These are phyloP conservation scores for Mastomys natalensis DNA, from an alignment of 2,113 vertebrate genomes.

Conservation along the genomic window DNA sequence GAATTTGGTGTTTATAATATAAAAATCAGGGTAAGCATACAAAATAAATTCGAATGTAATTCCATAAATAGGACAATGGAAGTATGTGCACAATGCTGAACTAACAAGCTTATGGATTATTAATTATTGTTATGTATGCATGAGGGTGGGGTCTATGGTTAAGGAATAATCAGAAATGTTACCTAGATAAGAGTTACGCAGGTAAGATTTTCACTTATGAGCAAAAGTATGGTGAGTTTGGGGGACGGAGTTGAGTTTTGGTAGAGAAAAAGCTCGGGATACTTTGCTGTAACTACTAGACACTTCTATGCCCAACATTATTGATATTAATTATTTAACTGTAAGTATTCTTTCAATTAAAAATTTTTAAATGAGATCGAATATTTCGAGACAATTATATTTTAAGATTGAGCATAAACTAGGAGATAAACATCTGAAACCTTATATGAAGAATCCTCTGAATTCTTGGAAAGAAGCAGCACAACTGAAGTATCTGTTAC, in stretches of 20 bases:
- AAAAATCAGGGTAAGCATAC: background rate
- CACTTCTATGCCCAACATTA: background rate
- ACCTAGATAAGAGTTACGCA: background rate
- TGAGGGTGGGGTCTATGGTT: background rate
- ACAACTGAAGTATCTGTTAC: background rate
- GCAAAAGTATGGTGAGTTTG: background rate
- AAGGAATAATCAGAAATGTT: background rate
- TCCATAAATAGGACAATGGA: background rate
- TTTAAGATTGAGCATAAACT: constrained; percentile 7
- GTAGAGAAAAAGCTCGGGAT: background rate
- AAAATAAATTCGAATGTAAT: constrained; percentile 6
- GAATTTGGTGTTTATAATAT: background rate
- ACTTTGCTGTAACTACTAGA: background rate
- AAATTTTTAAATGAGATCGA: background rate
- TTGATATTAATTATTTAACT: background rate
- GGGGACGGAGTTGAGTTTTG: background rate
- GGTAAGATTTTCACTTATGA: background rate
- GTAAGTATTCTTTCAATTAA: background rate
- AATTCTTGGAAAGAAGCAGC: constrained; percentile 23
- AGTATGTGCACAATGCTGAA: background rate
- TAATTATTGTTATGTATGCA: background rate
- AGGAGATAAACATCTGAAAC: background rate
- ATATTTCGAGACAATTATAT: constrained; percentile 25
- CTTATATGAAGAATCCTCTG: background rate
- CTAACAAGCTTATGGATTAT: background rate